Base-by-base conservation (phyloP, 1,140 invertebrate genomes). In the Tachypleus tridentatus region DNA sequence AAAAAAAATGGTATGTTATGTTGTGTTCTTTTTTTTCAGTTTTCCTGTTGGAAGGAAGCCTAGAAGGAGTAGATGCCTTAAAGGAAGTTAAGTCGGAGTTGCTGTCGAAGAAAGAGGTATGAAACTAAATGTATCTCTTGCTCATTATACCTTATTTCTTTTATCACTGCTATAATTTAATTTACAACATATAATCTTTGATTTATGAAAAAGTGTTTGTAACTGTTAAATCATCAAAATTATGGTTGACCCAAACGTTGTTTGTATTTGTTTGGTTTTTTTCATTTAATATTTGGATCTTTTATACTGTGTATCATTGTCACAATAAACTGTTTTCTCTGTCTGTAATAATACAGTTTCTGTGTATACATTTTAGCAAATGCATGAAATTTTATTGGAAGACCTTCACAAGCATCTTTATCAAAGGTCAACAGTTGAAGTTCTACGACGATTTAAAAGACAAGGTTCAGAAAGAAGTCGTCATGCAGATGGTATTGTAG, bases 41-140 rank as follows among this genome's bases (percentile, higher is more conserved):
- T 52, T 67, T 82, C 29, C 83, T 85, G 50, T 82, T 88, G 10
- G 83, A 86, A 72, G 86, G 84, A 47, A 83, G 81, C 60, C 77
- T 95, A 57, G 82, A 86, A 61, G 85, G 83, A 58, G 88, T 93
- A 2, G 88, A 91, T 71, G 92, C 87, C 47, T 77, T 96, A 51
- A 81, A 85, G 70, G 88, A 94, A 74, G 81, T 92, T 6, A 81
- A 84, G 67, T 75, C 75, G 49, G 88, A 92, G 72, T 76, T 93
- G 49, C 82, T 86, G 68, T 71, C 80, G 29, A 86, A 86, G 69
- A 87, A 87, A 74, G 84, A 87, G 73, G 82, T 84, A 72, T 63
- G 9, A 51, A 66, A 60, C 48, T 64, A 52, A 52, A 51, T 3
- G 52, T 50, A 53, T 53, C 9, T 52, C 29, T n/a, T n/a, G 3